Evolutionary conservation across 2,113 vertebrate genomes (phyloP), one percentile per base, ranked within the genome.

Genomic region (Camelus dromedarius): DNA sequence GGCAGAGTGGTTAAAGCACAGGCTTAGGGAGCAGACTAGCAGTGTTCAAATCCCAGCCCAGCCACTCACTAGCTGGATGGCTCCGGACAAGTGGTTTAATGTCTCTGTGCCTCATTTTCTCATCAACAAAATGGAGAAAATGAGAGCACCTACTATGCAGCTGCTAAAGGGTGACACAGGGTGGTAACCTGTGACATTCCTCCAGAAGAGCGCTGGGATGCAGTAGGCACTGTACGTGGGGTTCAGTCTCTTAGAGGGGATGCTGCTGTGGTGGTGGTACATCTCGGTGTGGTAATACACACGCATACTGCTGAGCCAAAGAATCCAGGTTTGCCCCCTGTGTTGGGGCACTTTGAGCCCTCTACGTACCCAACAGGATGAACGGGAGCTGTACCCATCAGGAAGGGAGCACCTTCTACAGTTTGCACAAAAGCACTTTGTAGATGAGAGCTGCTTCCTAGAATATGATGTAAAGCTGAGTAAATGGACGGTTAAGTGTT

Each of bases 241-340:
- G 2, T n/a, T 52, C 10, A 7, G 7, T 64, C 50, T 91, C 24
- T 9, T 1, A 46, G 46, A 1, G 1, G 35, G 28, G 92, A 60
- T 30, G 2, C 15, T 42, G 72, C 80, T 26, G 19, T 7, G 3
- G 42, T 19, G 46, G 30, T 8, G 6, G 50, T 12, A 4, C 42
- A 3, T 26, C 20, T 64, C 2, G 0, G 3, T 48, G 24, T 10
- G 38, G 64, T 13, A 4, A 26, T 11, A 58, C 3, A 1, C 20
- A 32, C 32, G 35, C 10, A 0, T 5, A 3, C 10, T 32, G 19
- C 32, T 48, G 12, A 56, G 46, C 28, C n/a, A 81, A 79, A 90
- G 77, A 15, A 15, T 24, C 11, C 18, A 48, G 42, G 30, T 19
- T 3, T 58, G 28, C 24, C 35, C 11, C 19, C 6, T 50, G 4